Evolutionary conservation across 2,113 vertebrate species (phyloP).

Genomic region (Elanus axillaris): DNA sequence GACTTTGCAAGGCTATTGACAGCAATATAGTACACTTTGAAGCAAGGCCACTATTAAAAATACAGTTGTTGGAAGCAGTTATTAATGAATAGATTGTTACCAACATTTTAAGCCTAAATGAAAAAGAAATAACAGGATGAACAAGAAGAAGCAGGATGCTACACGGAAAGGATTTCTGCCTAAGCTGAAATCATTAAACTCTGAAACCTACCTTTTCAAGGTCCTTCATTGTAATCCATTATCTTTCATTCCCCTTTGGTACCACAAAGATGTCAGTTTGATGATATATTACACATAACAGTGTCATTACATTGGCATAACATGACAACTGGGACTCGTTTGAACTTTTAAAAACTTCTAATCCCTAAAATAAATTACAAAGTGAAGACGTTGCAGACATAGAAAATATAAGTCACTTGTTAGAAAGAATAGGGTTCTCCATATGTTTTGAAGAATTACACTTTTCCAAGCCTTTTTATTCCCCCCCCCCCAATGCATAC

Average conservation of each 20-base stretch:
- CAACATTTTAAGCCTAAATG: not conserved
- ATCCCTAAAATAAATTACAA: slow-evolving; percentile 47
- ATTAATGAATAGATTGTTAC: not conserved
- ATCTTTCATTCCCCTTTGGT: slow-evolving; percentile 20
- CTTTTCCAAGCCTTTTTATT: not conserved
- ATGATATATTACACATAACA: slow-evolving; percentile 43
- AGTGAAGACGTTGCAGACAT: not conserved
- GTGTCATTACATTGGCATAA: slow-evolving; percentile 36
- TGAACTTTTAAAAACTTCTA: slow-evolving; percentile 52
- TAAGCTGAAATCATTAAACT: not conserved
- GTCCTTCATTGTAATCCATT: slow-evolving; percentile 39
- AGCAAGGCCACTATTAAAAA: not conserved
- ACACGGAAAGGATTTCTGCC: not conserved
- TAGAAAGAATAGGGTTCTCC: not conserved
- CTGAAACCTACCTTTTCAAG: slow-evolving; percentile 32
- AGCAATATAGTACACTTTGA: not conserved
- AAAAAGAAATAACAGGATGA: not conserved
- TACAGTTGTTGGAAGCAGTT: not conserved
- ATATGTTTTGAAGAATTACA: not conserved
- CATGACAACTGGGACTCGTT: slow-evolving; percentile 37
- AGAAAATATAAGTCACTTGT: slow-evolving; percentile 4
- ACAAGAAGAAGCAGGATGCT: not conserved
- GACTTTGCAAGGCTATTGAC: not conserved
- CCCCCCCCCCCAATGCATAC: rapidly evolving
- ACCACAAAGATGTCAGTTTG: slow-evolving; percentile 19